Conservation (phyloP, 2,888 invertebrate species). For the Timema cristinae region DNA sequence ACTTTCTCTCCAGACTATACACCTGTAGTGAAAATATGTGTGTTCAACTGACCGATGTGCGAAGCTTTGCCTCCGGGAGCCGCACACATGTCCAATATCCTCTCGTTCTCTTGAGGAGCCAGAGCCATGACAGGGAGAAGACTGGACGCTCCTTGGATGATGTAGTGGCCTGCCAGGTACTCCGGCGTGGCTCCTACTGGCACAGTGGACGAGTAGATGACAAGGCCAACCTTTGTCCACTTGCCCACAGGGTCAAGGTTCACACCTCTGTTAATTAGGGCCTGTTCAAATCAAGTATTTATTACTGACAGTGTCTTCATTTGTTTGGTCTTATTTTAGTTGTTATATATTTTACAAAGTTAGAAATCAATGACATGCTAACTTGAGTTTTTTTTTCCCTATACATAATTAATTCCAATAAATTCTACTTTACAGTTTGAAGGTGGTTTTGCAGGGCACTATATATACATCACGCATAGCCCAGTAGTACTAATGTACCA, state of each 20-base stretch:
- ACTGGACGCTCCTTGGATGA: conserved; percentile 89
- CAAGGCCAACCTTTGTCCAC: conserved; percentile 98
- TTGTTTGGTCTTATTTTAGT: not conserved
- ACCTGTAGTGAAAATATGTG: too few relatives aligned
- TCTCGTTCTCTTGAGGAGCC: conserved; percentile 91
- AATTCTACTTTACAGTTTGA: too few relatives aligned
- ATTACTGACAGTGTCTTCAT: not conserved
- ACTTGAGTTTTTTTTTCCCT: not conserved
- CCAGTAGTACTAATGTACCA: too few relatives aligned
- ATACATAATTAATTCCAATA: not conserved
- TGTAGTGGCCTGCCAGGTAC: conserved; percentile 97
- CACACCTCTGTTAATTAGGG: conserved; percentile 92
- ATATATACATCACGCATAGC: too few relatives aligned
- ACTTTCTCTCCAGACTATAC: too few relatives aligned
- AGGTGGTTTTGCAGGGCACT: too few relatives aligned
- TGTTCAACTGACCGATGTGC: conserved; percentile 63
- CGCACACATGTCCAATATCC: conserved; percentile 93
- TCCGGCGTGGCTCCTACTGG: conserved; percentile 98
- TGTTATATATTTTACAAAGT: conserved; percentile 11
- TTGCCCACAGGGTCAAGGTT: conserved; percentile 97
- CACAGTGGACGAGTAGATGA: conserved; percentile 95
- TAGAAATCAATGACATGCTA: not conserved
- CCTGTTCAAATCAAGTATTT: conserved; percentile 44
- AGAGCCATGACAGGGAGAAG: conserved; percentile 96
- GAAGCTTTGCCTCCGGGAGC: conserved; percentile 99